phyloP scores from a whole-genome alignment of 1,140 invertebrate species.

The Panulirus ornatus region DNA sequence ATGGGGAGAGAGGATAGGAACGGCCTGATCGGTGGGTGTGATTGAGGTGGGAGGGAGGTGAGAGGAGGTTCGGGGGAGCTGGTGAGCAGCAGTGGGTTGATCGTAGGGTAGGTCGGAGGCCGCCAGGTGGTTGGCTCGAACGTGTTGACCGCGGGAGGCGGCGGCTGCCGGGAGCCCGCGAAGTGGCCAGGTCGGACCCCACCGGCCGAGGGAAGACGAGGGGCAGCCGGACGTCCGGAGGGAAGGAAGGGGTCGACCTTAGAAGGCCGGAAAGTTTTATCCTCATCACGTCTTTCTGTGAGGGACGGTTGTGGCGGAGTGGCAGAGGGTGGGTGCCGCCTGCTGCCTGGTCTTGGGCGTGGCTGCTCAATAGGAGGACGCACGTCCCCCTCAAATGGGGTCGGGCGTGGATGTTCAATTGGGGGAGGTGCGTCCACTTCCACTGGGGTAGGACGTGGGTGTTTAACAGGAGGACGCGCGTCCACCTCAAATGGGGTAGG shows the following conservation, averaged over 20 bases:
- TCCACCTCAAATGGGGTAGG: too few species aligned
- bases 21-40: too few species aligned
- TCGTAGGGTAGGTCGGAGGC: too few species aligned
- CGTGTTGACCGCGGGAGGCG: conserved; percentile 32
- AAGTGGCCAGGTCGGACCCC: background rate
- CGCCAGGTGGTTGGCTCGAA: background rate
- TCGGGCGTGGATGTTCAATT: too few species aligned
- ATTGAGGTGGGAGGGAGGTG: background rate
- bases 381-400: background rate
- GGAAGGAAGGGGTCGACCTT: background rate
- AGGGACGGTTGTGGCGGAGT: background rate
- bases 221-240: background rate
- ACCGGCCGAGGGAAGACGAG: background rate
- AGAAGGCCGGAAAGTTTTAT: background rate
- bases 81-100: too few species aligned
- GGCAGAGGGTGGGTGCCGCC: background rate
- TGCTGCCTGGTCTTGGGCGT: too few species aligned
- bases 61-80: too few species aligned
- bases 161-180: background rate
- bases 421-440: too few species aligned
- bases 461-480: too few species aligned
- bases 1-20: background rate
- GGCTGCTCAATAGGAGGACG: too few species aligned
- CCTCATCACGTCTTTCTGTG: background rate
- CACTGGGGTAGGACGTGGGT: too few species aligned